Evolutionary conservation across 2,888 invertebrate genomes (phyloP).

Genomic region (Ashinkailepas kermadecensis): DNA sequence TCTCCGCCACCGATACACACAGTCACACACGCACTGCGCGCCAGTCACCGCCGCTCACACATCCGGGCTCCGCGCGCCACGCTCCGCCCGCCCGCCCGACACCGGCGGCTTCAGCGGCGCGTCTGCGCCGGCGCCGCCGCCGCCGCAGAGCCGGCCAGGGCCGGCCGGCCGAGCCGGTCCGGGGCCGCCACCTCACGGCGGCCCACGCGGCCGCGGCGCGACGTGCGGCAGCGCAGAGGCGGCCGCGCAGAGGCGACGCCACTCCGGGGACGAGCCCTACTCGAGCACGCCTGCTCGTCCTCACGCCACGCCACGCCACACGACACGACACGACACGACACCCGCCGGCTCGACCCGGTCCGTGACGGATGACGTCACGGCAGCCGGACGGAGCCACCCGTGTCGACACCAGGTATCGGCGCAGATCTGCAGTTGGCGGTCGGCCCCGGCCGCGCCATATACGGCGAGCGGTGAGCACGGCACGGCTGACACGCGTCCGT

Average conservation of each 20-base stretch:
- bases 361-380: not conserved
- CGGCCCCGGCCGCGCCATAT: too few relatives aligned
- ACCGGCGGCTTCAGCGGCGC: not conserved
- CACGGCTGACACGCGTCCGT: too few relatives aligned
- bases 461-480: too few relatives aligned
- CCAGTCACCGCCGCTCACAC: not conserved
- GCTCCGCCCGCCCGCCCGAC: not conserved
- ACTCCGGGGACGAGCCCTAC: too few relatives aligned
- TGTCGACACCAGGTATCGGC: too few relatives aligned
- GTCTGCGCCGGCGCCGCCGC: not conserved
- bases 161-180: not conserved
- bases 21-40: not conserved
- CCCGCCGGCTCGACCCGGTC: conserved; percentile 12
- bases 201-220: not conserved
- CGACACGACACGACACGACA: not conserved
- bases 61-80: not conserved
- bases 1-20: not conserved
- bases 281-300: too few relatives aligned
- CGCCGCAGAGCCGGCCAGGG: not conserved
- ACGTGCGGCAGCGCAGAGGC: too few relatives aligned
- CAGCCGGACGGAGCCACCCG: not conserved
- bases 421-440: too few relatives aligned
- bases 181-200: not conserved
- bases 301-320: too few relatives aligned
- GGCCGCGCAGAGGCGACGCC: too few relatives aligned